These are phyloP conservation scores for Indri indri DNA, from an alignment of 2,113 vertebrate genomes.

Conservation along the genomic window DNA sequence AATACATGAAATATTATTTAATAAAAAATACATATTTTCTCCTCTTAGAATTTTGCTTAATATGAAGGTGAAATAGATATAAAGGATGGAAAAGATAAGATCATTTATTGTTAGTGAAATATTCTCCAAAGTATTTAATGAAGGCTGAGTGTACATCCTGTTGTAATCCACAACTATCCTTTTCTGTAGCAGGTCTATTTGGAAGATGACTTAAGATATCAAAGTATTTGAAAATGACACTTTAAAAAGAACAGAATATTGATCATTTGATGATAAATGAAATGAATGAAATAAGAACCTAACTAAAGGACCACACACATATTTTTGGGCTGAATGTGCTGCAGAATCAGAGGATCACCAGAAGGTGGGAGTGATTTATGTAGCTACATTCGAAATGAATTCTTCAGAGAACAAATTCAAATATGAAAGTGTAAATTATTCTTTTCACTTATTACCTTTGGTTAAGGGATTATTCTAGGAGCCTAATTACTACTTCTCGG, in stretches of 20 bases:
- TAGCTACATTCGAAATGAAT: not conserved
- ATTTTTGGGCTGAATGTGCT: not conserved
- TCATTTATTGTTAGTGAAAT: not conserved
- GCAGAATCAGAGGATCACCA: not conserved
- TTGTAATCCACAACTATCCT: not conserved
- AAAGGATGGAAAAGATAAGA: not conserved
- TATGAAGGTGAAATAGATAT: not conserved
- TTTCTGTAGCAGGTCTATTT: not conserved
- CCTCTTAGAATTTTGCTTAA: not conserved
- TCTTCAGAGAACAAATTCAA: not conserved
- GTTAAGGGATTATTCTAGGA: not conserved
- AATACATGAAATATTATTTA: not conserved
- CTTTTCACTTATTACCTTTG: not conserved
- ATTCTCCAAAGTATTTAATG: not conserved
- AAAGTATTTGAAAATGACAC: slow-evolving; percentile 7
- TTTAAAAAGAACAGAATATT: not conserved
- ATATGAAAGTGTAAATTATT: not conserved
- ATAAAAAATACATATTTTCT: not conserved
- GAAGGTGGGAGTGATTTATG: not conserved
- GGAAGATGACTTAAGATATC: not conserved
- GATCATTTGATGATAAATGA: not conserved
- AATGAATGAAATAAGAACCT: not conserved
- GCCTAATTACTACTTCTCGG: not conserved
- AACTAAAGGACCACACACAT: not conserved
- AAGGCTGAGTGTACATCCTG: not conserved